Evolutionary conservation across 2,113 vertebrate species (phyloP).

Genomic region (Antennarius striatus): DNA sequence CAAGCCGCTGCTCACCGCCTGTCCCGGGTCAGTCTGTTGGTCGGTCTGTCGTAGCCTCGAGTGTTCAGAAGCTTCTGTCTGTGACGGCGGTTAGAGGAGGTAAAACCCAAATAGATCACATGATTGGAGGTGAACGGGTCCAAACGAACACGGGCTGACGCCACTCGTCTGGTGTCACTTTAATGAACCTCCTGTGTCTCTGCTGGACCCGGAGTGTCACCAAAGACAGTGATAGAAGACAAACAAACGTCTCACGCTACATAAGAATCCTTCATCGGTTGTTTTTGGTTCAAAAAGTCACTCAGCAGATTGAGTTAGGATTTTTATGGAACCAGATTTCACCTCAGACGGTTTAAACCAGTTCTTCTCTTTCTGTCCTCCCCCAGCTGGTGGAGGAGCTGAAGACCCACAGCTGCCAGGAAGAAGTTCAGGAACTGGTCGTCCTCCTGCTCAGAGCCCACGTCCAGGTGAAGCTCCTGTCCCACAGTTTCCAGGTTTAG

Average conservation of each 20-base stretch:
- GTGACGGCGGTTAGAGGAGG: conserved; percentile 13
- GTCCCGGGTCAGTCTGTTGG: conserved; percentile 52
- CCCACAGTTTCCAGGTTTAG: too few species aligned
- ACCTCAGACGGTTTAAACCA: not conserved
- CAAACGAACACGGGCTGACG: not conserved
- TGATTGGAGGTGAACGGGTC: conserved; percentile 4
- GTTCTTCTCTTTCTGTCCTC: conserved; percentile 5
- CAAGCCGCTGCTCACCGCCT: conserved; percentile 41
- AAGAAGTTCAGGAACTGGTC: conserved; percentile 68
- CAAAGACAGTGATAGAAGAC: too few species aligned
- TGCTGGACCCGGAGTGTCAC: too few species aligned
- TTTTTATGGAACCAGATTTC: too few species aligned
- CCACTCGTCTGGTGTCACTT: too few species aligned
- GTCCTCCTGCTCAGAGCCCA: conserved; percentile 68
- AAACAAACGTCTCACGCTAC: too few species aligned
- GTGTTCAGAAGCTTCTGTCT: conserved; percentile 26
- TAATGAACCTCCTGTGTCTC: too few species aligned
- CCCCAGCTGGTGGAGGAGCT: conserved; percentile 68
- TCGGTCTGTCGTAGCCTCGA: conserved; percentile 54
- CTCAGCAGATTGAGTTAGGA: too few species aligned
- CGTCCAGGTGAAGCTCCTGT: conserved; percentile 63
- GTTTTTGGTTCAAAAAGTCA: too few species aligned
- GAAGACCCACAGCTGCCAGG: conserved; percentile 31
- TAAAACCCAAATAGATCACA: conserved; percentile 30
- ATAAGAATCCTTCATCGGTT: too few species aligned